Evolutionary conservation across 1,140 invertebrate species (phyloP).

Genomic region (Dendroctonus ponderosae): DNA sequence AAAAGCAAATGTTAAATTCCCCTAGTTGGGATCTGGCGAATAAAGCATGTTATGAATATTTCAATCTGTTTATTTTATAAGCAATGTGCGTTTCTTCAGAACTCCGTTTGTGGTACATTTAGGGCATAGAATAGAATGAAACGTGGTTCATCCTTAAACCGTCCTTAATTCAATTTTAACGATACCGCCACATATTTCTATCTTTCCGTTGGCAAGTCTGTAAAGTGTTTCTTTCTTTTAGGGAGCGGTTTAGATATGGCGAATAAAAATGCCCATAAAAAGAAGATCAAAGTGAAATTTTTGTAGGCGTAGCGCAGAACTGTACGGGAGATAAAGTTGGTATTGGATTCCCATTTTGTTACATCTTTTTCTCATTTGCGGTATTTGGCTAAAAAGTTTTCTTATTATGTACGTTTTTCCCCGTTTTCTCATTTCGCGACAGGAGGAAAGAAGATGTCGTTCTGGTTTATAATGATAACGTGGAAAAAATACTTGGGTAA

Average conservation of each 20-base stretch:
- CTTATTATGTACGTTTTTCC: not conserved
- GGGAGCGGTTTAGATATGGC: constrained; percentile 5
- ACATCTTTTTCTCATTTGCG: constrained; percentile 5
- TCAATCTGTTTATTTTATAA: too few relatives aligned
- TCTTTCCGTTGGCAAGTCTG: not conserved
- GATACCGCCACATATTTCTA: not conserved
- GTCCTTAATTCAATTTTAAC: constrained; percentile 12
- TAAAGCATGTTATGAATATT: too few relatives aligned
- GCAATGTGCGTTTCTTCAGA: too few relatives aligned
- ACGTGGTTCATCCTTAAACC: too few relatives aligned
- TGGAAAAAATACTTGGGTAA: too few relatives aligned
- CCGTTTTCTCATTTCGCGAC: not conserved
- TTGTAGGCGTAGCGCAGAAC: constrained; percentile 5
- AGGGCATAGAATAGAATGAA: too few relatives aligned
- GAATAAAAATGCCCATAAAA: constrained; percentile 12
- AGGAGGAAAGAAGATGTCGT: too few relatives aligned
- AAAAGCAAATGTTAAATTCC: too few relatives aligned
- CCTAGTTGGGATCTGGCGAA: too few relatives aligned
- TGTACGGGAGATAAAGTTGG: constrained; percentile 1
- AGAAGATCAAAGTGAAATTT: constrained; percentile 14
- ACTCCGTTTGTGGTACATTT: too few relatives aligned
- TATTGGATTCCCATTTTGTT: constrained; percentile 10
- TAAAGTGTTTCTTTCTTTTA: constrained; percentile 7
- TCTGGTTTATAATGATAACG: too few relatives aligned
- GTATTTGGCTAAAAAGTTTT: not conserved